These are phyloP conservation scores for Deroplatys truncata DNA, from an alignment of 2,888 invertebrate species.

Conservation along the genomic window DNA sequence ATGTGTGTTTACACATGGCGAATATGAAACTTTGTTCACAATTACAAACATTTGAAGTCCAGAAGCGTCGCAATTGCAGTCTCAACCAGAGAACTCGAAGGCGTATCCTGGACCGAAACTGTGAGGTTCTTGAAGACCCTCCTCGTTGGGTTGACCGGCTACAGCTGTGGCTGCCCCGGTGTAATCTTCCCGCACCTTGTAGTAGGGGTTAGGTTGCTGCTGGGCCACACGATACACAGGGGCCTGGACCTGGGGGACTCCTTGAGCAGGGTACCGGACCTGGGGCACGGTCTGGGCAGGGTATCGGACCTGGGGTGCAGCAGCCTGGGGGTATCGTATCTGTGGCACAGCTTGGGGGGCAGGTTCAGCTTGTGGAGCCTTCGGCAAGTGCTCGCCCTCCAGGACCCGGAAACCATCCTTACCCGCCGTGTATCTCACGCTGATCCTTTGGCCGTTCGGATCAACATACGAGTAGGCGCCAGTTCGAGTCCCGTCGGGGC, in stretches of 20 bases:
- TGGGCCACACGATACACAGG: constrained; percentile 17
- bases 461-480: constrained; percentile 64
- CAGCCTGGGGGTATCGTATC: constrained; percentile 32
- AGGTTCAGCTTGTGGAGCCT: constrained; percentile 33
- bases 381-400: constrained; percentile 48
- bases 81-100: constrained; percentile 59
- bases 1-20: too few species aligned
- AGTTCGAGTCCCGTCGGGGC: constrained; percentile 61
- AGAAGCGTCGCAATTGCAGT: too few species aligned
- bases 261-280: constrained; percentile 28
- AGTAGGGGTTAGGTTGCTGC: neutral
- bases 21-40: too few species aligned
- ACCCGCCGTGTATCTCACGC: constrained; percentile 52
- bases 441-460: constrained; percentile 60
- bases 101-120: constrained; percentile 60
- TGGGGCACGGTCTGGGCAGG: constrained; percentile 16
- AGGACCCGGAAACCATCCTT: constrained; percentile 51
- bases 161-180: neutral
- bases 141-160: constrained; percentile 23
- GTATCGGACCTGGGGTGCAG: neutral
- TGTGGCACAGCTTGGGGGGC: constrained; percentile 17
- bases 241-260: constrained; percentile 16
- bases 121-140: constrained; percentile 48
- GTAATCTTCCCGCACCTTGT: constrained; percentile 32
- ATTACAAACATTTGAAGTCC: too few species aligned